Evolutionary conservation across 2,797 vertebrate species (phyloP).

Genomic region (Tokudaia muenninki): DNA sequence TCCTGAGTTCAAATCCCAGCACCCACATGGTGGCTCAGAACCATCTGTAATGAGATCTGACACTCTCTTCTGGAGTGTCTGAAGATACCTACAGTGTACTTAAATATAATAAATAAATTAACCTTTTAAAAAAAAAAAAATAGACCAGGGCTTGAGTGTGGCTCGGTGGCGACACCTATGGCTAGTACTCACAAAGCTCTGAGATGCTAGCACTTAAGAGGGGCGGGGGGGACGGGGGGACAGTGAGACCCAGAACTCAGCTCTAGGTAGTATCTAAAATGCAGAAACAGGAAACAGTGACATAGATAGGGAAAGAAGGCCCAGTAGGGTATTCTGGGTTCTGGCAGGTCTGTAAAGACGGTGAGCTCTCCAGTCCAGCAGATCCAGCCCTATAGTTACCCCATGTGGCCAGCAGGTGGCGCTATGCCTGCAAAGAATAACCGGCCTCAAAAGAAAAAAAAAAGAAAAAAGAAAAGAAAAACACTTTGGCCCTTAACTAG

Average conservation of each 20-base stretch:
- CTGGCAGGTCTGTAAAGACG: no score
- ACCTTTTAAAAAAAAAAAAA: no score
- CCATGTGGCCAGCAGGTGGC: constrained; percentile 56
- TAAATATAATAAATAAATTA: no score
- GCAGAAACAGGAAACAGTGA: not conserved
- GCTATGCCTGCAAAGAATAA: not conserved
- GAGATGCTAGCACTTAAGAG: not conserved
- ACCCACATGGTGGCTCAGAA: no score
- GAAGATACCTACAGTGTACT: no score
- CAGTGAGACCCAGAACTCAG: not conserved
- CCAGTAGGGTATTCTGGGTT: not conserved
- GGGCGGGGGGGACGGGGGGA: no score
- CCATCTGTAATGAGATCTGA: no score
- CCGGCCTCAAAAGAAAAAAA: not conserved
- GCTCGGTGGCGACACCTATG: no score
- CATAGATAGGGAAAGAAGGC: not conserved
- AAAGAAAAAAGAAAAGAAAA: not conserved
- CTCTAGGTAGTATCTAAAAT: not conserved
- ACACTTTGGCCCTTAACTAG: not conserved
- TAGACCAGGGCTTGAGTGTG: not conserved
- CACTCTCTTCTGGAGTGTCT: no score
- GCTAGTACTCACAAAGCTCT: not conserved
- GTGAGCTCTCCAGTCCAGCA: not conserved
- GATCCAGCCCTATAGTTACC: not conserved
- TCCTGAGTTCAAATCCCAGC: no score